Evolutionary conservation across 2,113 vertebrate species (phyloP), one percentile per base, ranked within the genome.

Genomic region (Oreotrochilus melanogaster): DNA sequence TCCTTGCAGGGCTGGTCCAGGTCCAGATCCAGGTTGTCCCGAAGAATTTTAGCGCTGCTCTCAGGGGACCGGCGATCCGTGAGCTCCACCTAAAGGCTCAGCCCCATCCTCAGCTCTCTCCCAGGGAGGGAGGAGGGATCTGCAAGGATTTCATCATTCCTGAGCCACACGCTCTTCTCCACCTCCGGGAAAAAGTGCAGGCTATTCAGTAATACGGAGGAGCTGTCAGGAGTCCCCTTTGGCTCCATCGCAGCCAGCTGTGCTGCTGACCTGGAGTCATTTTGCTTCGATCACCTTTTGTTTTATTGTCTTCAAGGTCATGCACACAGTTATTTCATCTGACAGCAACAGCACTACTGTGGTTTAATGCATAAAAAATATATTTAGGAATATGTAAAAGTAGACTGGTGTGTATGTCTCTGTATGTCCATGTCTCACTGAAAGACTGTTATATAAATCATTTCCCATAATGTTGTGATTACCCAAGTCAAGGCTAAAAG

Each of bases 61-160:
- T 47, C 45, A 56, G 25, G 1, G 72, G 39, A 80, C 53, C 27
- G 62, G 75, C 3, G 78, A 95, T 93, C 17, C 86, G 58, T 74
- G 92, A 97, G 97, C 97, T 95, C 97, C 98, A 97, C 88, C 97
- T 97, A 97, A 97, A 97, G 97, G 97, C 78, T 85, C 66, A 37
- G 80, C 53, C 65, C 78, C 33, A 75, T 92, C 81, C 61, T 69
- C 60, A n/a, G 9, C 58, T 33, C 39, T 51, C 45, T 74, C 30
- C 37, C 42, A 24, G 75, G 72, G 66, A 58, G 9, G 4, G 28
- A 61, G 19, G 37, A 69, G 13, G 27, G 23, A 66, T 19, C 61
- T 4, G 8, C 53, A 39, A 18, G 50, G 35, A 33, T 89, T 64
- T 90, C 47, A 5, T 56, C 42, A 4, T 6, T 9, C 10, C 64